Conservation (phyloP, 2,113 vertebrate species). For the Elgaria multicarinata region DNA sequence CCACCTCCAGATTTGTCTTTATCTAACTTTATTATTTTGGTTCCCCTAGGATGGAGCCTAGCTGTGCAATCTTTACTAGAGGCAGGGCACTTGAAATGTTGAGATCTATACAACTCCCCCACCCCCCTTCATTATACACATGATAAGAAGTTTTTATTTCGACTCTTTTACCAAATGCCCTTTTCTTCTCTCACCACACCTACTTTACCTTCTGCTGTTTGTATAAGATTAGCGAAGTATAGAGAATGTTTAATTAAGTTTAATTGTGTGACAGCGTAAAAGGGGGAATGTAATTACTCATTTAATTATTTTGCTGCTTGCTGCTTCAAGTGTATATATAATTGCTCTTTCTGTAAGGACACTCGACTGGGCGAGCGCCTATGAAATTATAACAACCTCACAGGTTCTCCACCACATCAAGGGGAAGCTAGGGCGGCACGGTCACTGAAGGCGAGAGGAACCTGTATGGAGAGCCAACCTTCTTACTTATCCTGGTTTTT, state of each 20-base stretch:
- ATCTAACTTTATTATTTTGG: neutral
- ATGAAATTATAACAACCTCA: slow-evolving; percentile 45
- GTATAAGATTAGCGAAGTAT: slow-evolving; percentile 67
- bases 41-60: slow-evolving; percentile 14
- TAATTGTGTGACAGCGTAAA: slow-evolving; percentile 75
- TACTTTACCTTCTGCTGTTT: slow-evolving; percentile 65
- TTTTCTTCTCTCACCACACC: slow-evolving; percentile 58
- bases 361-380: slow-evolving; percentile 58
- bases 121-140: slow-evolving; percentile 25
- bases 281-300: slow-evolving; percentile 75
- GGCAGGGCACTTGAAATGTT: slow-evolving; percentile 16
- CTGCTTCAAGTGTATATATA: slow-evolving; percentile 60
- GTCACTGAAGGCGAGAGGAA: neutral
- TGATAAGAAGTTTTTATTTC: slow-evolving; percentile 18
- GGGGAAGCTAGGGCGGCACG: neutral
- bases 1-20: neutral
- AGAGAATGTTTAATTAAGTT: slow-evolving; percentile 74
- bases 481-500: slow-evolving; percentile 5
- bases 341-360: slow-evolving; percentile 70
- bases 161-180: slow-evolving; percentile 52
- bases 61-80: slow-evolving; percentile 9
- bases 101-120: neutral
- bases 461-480: neutral
- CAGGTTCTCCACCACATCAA: slow-evolving; percentile 22
- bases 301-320: slow-evolving; percentile 72